Base-by-base conservation (phyloP, 1,140 invertebrate species). In the Chironomus tepperi region DNA sequence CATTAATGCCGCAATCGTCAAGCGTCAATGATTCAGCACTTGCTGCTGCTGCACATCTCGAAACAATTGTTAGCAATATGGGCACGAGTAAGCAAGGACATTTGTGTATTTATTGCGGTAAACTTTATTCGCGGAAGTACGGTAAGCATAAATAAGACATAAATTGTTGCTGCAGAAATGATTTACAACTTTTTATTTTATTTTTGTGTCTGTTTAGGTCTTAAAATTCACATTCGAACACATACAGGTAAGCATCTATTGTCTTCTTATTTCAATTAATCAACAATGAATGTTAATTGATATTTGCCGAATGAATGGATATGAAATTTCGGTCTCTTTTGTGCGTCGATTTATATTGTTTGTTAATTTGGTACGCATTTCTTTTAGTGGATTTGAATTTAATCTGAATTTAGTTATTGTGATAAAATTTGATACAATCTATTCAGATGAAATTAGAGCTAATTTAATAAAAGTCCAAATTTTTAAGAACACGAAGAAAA, bases 151-250 rank as follows among this genome's bases (percentile, higher is more conserved):
- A 57, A 57, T 12, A 15, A 15, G 2, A 34, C 24, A 34, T 34
- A 34, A 34, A 34, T 34, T 34, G 1, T 57, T 57, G 47, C 12
- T 10, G 12, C 10, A 57, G 47, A 57, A 5, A 5, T 57, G 47
- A 57, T 15, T 57, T 57, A 34, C 24, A 57, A 57, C 15, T 3
- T 12, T 57, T 57, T 57, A 15, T 57, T 57, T 12, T 57, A 15
- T 57, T 15, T 57, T 57, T 47, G 43, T 47, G 15, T 10, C 15
- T 57, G 10, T 57, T 57, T 57, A 57, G 47, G 47, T 7, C 85
- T 97, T 0, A 97, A 96, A 83, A 97, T 97, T 76, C 95, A 97
- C 81, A 92, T 96, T 16, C 88, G 91, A 80, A 89, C 88, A 9
- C 88, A 89, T 79, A 89, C 88, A 0, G 65, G 65, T 70, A 10